A percentile compares a stretch with the other conserved stretches of the same genome.
These are phyloP conservation scores for Ormia ochracea DNA, from an alignment of 2,888 invertebrate genomes.

Conservation along the genomic window DNA sequence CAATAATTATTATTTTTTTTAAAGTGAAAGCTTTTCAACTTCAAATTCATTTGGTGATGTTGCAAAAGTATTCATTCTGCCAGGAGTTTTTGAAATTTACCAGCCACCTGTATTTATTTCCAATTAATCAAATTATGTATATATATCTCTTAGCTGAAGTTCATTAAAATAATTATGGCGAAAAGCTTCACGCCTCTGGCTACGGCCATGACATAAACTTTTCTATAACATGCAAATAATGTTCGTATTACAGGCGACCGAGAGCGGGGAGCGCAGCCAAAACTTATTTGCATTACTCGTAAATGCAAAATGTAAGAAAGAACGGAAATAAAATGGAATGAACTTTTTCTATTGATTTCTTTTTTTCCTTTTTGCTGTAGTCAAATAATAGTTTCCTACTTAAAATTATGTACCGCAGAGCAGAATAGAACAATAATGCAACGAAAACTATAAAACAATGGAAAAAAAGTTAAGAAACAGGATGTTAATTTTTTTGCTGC, in stretches of 20 bases:
- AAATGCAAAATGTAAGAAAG: conserved; percentile 36
- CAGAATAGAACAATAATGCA: conserved; percentile 11
- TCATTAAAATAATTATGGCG: conserved; percentile 43
- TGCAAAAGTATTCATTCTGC: too few relatives aligned
- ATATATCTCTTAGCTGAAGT: not conserved
- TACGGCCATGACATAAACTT: conserved; percentile 45
- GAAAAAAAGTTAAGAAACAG: conserved; percentile 17
- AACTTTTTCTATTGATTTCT: conserved; percentile 8
- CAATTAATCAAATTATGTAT: conserved; percentile 34
- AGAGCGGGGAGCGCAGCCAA: not conserved
- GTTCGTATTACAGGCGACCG: not conserved
- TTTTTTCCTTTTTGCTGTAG: not conserved
- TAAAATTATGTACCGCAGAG: conserved; percentile 22
- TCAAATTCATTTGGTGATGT: too few relatives aligned
- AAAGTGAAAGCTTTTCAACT: too few relatives aligned
- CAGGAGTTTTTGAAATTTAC: not conserved
- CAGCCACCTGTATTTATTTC: not conserved
- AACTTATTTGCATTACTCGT: conserved; percentile 46
- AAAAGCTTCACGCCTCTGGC: conserved; percentile 23
- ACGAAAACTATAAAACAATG: conserved; percentile 4
- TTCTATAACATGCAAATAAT: not conserved
- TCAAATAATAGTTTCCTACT: conserved; percentile 36
- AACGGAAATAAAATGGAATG: conserved; percentile 44
- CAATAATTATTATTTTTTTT: too few relatives aligned
- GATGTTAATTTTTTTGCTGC: conserved; percentile 47